phyloP scores from a whole-genome alignment of 2,888 invertebrate species.

The Chymomyza fuscimana region DNA sequence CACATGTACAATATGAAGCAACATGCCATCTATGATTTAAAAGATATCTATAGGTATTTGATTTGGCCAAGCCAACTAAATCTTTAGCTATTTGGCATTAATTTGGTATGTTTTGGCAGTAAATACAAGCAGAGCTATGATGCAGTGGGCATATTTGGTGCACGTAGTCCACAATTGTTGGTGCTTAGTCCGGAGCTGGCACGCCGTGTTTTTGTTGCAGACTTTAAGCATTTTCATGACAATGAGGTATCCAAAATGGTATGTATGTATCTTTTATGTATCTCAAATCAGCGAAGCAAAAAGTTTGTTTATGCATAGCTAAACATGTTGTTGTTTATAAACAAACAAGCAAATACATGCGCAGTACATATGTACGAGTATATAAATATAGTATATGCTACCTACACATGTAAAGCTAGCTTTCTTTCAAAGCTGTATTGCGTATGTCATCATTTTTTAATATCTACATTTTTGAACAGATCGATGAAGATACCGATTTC shows the following conservation, averaged over 20 bases:
- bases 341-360: background rate
- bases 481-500: conserved; percentile 79
- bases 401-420: too few species aligned
- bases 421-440: background rate
- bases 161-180: conserved; percentile 72
- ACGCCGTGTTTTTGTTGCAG: conserved; percentile 76
- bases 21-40: conserved; percentile 68
- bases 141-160: conserved; percentile 76
- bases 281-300: background rate
- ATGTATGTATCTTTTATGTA: background rate
- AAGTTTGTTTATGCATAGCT: background rate
- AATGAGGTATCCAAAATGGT: conserved; percentile 56
- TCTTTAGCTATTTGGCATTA: background rate
- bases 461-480: conserved; percentile 21
- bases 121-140: conserved; percentile 52
- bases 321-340: background rate
- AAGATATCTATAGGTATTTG: conserved; percentile 76
- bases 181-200: conserved; percentile 73
- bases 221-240: conserved; percentile 79
- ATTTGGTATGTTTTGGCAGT: conserved; percentile 31
- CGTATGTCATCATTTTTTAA: background rate
- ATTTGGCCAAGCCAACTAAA: conserved; percentile 2
- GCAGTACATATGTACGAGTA: background rate
- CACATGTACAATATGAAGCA: conserved; percentile 55
- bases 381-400: background rate